Conservation (phyloP, 2,113 vertebrate species). For the Shinisaurus crocodilurus region DNA sequence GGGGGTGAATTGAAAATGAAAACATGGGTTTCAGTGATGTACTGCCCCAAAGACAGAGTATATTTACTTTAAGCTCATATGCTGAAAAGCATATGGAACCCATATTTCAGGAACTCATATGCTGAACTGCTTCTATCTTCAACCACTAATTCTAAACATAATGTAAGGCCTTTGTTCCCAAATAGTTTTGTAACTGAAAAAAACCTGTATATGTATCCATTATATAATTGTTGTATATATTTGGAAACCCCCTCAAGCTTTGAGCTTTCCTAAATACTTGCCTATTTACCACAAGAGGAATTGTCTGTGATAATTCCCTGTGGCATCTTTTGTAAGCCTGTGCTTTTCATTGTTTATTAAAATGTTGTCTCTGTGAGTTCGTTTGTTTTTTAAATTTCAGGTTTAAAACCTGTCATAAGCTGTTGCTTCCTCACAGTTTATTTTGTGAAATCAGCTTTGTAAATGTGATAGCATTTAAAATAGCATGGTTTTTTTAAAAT, state of each 20-base stretch:
- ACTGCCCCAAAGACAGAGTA: neutral
- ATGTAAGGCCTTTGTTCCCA: conserved; percentile 53
- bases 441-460: conserved; percentile 66
- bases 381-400: conserved; percentile 60
- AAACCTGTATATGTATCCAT: conserved; percentile 47
- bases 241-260: conserved; percentile 22
- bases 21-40: conserved; percentile 13
- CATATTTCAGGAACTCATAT: conserved; percentile 30
- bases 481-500: conserved; percentile 89
- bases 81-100: conserved; percentile 20
- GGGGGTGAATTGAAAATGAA: conserved; percentile 17
- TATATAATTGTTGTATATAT: conserved; percentile 30
- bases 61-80: conserved; percentile 31
- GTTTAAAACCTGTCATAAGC: conserved; percentile 65
- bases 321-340: conserved; percentile 64
- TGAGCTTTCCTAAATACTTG: conserved; percentile 34
- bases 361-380: conserved; percentile 46
- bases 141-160: conserved; percentile 39
- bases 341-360: conserved; percentile 50
- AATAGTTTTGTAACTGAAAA: conserved; percentile 57
- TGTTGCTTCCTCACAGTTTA: conserved; percentile 55
- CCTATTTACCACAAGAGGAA: conserved; percentile 52
- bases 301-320: conserved; percentile 54
- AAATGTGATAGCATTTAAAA: conserved; percentile 70
- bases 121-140: conserved; percentile 49